A percentile compares a stretch with the other conserved stretches of the same genome.
Evolutionary conservation across 2,797 vertebrate species (phyloP).

Genomic region (Taenioides sp.): DNA sequence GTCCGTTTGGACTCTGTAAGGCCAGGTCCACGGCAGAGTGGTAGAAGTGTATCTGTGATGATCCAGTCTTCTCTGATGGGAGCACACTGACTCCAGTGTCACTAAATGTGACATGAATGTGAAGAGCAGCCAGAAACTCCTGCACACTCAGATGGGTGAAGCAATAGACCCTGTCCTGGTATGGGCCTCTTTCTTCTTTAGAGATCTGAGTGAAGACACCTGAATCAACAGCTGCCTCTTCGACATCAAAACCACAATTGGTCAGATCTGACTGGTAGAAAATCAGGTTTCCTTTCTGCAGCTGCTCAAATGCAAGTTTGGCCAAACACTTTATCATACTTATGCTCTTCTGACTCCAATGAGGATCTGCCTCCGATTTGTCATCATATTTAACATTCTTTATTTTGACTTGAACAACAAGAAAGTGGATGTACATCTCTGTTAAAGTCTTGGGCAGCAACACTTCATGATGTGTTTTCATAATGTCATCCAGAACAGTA

Average conservation of each 20-base stretch:
- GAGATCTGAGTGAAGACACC: neutral
- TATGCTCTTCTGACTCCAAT: neutral
- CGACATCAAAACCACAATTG: neutral
- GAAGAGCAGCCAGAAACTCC: neutral
- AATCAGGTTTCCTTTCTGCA: neutral
- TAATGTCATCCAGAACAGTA: neutral
- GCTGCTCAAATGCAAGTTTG: neutral
- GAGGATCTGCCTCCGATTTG: neutral
- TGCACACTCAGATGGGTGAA: neutral
- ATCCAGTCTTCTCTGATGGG: neutral
- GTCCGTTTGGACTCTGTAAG: neutral
- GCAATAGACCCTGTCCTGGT: neutral
- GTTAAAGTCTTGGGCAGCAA: neutral
- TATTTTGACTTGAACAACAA: neutral
- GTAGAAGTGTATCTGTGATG: neutral
- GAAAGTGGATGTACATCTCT: neutral
- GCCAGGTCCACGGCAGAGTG: neutral
- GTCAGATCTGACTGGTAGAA: neutral
- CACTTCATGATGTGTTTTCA: neutral
- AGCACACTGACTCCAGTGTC: neutral
- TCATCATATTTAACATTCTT: neutral
- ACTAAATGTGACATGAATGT: neutral
- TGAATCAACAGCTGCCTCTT: neutral
- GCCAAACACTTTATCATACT: neutral
- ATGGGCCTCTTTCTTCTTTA: neutral